Evolutionary conservation across 1,140 invertebrate species (phyloP), one percentile per base, ranked within the genome.

Genomic region (Hyles euphorbiae): DNA sequence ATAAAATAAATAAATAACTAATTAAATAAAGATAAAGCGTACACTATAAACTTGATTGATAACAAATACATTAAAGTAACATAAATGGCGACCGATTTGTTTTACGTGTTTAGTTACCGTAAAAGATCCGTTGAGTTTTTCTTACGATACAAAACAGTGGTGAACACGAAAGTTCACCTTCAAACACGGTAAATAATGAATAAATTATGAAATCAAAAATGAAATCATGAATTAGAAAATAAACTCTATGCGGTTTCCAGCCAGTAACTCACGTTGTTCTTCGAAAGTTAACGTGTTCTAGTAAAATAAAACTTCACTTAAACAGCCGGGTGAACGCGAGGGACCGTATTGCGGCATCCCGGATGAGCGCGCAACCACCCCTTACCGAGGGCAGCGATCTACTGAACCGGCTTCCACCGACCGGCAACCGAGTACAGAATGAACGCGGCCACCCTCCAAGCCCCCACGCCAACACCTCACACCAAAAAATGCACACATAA

Each of bases 401-500:
- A 87, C 83, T 87, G 78, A 77, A 76, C 68, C 69, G 69, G 65
- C 67, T 70, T 8, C 64, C 63, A 67, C 59, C 68, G 63, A 54
- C 40, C 53, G 61, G 65, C 67, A 61, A 40, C 66, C 59, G 65
- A 68, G 70, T 68, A 73, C 69, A 76, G 73, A 77, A 78, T 75
- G 70, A 74, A 78, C 70, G 67, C 76, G 68, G 60, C 63, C 65
- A 60, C 67, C 62, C 70, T 70, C 68, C 74, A 61, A 40, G 59
- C 64, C 54, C 65, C 71, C 76, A 68, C 65, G 70, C 72, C 68
- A 57, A 68, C 65, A 71, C 72, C 68, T 74, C 66, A 67, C 74
- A 63, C 63, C 68, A 72, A 79, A 74, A 82, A 81, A 84, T 83
- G 84, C 82, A 87, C 81, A 81, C 77, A 74, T 75, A 75, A 80